Percentiles rank a stretch among this genome's conserved stretches.
Evolutionary conservation across 1,140 invertebrate genomes (phyloP).

Genomic region (Megalopta genalis): DNA sequence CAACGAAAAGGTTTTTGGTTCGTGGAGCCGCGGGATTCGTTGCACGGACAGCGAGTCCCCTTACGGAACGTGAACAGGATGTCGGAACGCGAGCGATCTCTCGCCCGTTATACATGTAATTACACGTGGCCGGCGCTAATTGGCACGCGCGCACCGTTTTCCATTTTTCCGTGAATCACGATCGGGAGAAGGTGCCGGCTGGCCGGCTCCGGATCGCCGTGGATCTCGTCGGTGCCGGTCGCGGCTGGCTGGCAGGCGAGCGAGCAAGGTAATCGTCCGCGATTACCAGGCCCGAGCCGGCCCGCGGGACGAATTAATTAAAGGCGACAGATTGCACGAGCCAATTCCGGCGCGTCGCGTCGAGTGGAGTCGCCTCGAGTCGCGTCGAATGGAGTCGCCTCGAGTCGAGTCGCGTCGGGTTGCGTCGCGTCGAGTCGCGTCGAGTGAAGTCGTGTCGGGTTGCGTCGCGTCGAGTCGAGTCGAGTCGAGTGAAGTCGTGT

Average conservation of each 20-base stretch:
- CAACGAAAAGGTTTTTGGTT: too few relatives aligned
- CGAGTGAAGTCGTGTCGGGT: too few relatives aligned
- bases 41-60: background rate
- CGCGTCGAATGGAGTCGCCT: too few relatives aligned
- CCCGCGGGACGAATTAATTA: constrained; percentile 47
- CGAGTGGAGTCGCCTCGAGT: too few relatives aligned
- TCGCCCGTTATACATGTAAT: constrained; percentile 30
- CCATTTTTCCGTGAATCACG: constrained; percentile 32
- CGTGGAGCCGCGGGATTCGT: too few relatives aligned
- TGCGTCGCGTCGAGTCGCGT: too few relatives aligned
- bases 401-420: too few relatives aligned
- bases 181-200: background rate
- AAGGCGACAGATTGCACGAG: background rate
- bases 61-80: constrained; percentile 6
- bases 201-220: background rate
- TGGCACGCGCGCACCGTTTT: constrained; percentile 41
- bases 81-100: constrained; percentile 11
- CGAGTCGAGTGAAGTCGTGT: too few relatives aligned
- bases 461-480: too few relatives aligned
- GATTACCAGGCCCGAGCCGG: constrained; percentile 30
- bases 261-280: background rate
- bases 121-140: constrained; percentile 38
- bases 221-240: too few relatives aligned
- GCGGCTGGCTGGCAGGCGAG: background rate
- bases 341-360: background rate